A percentile compares a stretch with the other conserved stretches of the same genome.
Conservation (phyloP, 2,888 invertebrate species). For the Parapristionchus giblindavisi region DNA sequence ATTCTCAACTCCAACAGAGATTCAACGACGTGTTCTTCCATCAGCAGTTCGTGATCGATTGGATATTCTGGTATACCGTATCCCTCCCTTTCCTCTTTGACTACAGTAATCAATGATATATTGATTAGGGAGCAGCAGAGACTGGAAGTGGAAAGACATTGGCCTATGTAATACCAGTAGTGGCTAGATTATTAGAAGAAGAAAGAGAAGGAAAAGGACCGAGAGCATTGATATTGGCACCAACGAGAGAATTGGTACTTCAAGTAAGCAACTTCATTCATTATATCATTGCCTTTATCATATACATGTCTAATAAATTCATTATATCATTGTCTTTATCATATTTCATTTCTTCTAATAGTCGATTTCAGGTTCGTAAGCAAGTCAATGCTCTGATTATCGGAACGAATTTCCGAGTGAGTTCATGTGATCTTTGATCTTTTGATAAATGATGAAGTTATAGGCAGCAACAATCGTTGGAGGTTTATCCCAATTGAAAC, state of each 20-base stretch:
- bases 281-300: too few relatives aligned
- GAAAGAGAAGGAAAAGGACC: constrained; percentile 70
- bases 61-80: constrained; percentile 81
- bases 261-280: constrained; percentile 85
- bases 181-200: constrained; percentile 71
- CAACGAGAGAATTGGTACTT: constrained; percentile 93
- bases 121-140: constrained; percentile 36
- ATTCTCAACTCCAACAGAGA: constrained; percentile 81
- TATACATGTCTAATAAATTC: too few relatives aligned
- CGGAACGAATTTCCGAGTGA: constrained; percentile 78
- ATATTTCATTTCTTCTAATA: neutral
- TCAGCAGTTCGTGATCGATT: constrained; percentile 85
- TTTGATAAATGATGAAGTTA: neutral
- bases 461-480: constrained; percentile 87
- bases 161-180: constrained; percentile 93
- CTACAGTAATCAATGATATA: neutral
- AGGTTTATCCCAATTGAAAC: constrained; percentile 92
- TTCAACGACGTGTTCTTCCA: constrained; percentile 83
- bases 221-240: constrained; percentile 88
- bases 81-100: neutral
- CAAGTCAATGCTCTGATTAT: constrained; percentile 84
- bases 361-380: constrained; percentile 81
- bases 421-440: constrained; percentile 30
- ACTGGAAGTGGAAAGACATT: constrained; percentile 95
- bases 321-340: too few relatives aligned